Evolutionary conservation across 2,797 vertebrate genomes (phyloP), one percentile per base, ranked within the genome.

Genomic region (Astyanax mexicanus): DNA sequence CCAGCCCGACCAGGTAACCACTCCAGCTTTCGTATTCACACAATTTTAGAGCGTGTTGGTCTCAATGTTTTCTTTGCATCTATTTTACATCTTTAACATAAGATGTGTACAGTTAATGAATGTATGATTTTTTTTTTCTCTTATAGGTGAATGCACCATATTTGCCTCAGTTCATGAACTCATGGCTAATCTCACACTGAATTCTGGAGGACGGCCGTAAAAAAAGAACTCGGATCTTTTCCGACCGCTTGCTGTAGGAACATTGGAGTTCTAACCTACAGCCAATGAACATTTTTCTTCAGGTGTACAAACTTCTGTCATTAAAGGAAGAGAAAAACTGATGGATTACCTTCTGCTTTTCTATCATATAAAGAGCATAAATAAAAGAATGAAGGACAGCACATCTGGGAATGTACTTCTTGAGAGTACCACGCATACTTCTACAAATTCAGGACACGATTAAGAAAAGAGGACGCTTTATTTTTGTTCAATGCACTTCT

Each of bases 61-160:
- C 5, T 57, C 17, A 1, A 32, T n/a, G 1, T 5, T 47, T 7
- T 8, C 1, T n/a, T 17, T 21, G 12, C 9, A 52, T 7, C 9
- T 21, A 3, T n/a, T n/a, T n/a, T n/a, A n/a, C n/a, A n/a, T n/a
- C n/a, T n/a, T n/a, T n/a, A n/a, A n/a, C n/a, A n/a, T n/a, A n/a
- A n/a, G n/a, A n/a, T n/a, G n/a, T n/a, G n/a, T n/a, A n/a, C n/a
- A n/a, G n/a, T n/a, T n/a, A 58, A 27, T 21, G 47, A 8, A 23
- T 25, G 7, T 55, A 3, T 21, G 13, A 19, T 89, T 86, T 84
- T 88, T 74, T 89, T 86, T 84, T 88, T 74, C 44, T 27, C 84
- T 86, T 91, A 80, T 89, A 99, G 98, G 98, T 87, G 98, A 99
- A 92, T 99, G 98, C 90, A 99, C 98, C 81, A 99, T 99, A 95